Evolutionary conservation across 1,140 invertebrate species (phyloP).

Genomic region (Diabrotica virgifera): DNA sequence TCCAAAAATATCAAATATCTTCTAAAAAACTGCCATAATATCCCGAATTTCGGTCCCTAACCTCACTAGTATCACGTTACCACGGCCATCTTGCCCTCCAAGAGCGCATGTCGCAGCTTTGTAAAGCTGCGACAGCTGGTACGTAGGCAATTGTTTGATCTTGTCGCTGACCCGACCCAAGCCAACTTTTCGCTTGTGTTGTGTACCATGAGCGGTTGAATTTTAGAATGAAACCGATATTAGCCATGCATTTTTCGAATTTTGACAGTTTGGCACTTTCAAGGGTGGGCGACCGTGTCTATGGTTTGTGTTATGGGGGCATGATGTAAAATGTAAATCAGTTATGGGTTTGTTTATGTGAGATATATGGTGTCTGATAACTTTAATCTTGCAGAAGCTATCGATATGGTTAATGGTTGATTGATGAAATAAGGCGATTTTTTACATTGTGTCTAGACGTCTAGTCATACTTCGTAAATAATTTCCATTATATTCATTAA

Average conservation of each 20-base stretch:
- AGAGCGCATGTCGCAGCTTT: conserved; percentile 11
- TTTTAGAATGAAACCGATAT: conserved; percentile 9
- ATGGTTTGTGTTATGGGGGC: neutral
- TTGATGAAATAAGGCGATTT: no score
- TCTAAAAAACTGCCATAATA: neutral
- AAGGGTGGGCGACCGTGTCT: neutral
- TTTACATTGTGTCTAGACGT: no score
- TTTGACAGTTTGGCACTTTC: conserved; percentile 5
- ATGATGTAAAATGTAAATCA: no score
- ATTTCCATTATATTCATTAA: no score
- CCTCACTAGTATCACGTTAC: conserved; percentile 5
- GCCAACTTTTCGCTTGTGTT: neutral
- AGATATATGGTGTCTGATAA: no score
- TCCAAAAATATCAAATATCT: no score
- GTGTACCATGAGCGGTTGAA: neutral
- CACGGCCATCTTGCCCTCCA: conserved; percentile 5
- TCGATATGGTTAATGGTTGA: no score
- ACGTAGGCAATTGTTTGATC: conserved; percentile 6
- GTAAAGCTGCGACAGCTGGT: conserved; percentile 9
- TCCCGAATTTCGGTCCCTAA: neutral
- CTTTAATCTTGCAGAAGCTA: no score
- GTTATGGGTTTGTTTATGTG: no score
- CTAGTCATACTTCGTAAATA: no score
- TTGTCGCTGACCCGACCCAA: conserved; percentile 12
- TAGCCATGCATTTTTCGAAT: conserved; percentile 11